Evolutionary conservation across 2,888 invertebrate genomes (phyloP), one percentile per base, ranked within the genome.

Genomic region (Agriopis leucophaearia): DNA sequence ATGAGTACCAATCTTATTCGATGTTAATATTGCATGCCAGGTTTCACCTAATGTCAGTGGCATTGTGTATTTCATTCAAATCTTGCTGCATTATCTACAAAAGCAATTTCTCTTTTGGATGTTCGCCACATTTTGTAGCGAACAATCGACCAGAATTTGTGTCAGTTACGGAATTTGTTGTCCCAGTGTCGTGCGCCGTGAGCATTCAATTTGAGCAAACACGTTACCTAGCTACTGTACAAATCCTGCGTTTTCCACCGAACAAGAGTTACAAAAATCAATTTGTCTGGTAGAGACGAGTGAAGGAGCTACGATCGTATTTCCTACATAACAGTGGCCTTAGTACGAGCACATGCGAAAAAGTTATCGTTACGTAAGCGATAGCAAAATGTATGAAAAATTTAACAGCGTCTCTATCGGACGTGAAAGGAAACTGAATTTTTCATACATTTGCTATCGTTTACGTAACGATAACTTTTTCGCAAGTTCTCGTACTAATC

Each of bases 141-240:
- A 74, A 38, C 54, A 44, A 58, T 57, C 15, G 52, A 44, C 35
- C 18, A 45, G 73, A 74, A 81, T 76, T 76, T 65, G 77, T 79
- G 77, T 78, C 74, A 70, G 77, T 82, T 77, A 80, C 81, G 77
- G 81, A 83, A 85, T 86, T 77, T 70, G 62, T 71, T 60, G 61
- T 71, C 64, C 66, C 59, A 65, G 71, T 60, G 64, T 40, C 66
- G 64, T 50, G 64, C 64, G 69, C 64, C 86, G 87, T 87, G 86
- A 83, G 75, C 69, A 58, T 68, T 76, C 75, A 82, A 83, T 86
- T 87, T 82, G 78, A 77, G 72, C 64, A 70, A 70, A 72, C 74
- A 72, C 72, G 79, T 77, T 76, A 76, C 76, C 74, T 67, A 70
- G 69, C 60, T 72, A 76, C 72, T 73, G 72, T 69, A 36, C 5